Evolutionary conservation across 2,113 vertebrate species (phyloP).

Genomic region (Jaculus jaculus): DNA sequence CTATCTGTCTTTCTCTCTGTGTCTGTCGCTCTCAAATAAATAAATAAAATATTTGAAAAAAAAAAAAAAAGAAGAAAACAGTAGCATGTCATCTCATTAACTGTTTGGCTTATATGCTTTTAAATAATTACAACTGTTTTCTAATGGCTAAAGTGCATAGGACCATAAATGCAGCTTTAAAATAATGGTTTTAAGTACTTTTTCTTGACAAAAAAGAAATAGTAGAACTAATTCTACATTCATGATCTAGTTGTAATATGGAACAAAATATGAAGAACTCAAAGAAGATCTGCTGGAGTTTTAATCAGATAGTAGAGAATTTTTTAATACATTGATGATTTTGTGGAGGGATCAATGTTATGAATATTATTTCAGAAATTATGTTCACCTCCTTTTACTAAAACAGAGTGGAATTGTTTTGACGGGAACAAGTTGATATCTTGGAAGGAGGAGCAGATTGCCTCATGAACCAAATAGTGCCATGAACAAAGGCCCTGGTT

Average conservation of each 20-base stretch:
- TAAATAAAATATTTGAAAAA: too few species aligned
- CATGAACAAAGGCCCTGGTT: background rate
- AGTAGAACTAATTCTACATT: background rate
- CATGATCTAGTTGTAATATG: background rate
- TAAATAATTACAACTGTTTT: slow-evolving; percentile 4
- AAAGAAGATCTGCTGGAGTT: background rate
- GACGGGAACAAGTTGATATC: background rate
- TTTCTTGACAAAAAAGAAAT: background rate
- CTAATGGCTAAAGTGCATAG: background rate
- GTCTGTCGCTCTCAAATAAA: too few species aligned
- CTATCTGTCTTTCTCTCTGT: too few species aligned
- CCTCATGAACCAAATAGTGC: background rate
- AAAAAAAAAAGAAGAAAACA: background rate
- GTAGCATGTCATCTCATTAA: background rate
- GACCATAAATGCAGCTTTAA: background rate
- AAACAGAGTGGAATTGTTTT: slow-evolving; percentile 30
- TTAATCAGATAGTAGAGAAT: background rate
- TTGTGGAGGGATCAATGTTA: background rate
- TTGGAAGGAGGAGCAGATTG: background rate
- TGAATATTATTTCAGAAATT: background rate
- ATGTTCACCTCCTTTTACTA: background rate
- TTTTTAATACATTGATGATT: background rate
- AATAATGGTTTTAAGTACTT: background rate
- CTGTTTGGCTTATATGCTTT: background rate
- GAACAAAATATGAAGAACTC: background rate